Evolutionary conservation across 2,888 invertebrate genomes (phyloP).

Genomic region (Mechanitis mazaeus): DNA sequence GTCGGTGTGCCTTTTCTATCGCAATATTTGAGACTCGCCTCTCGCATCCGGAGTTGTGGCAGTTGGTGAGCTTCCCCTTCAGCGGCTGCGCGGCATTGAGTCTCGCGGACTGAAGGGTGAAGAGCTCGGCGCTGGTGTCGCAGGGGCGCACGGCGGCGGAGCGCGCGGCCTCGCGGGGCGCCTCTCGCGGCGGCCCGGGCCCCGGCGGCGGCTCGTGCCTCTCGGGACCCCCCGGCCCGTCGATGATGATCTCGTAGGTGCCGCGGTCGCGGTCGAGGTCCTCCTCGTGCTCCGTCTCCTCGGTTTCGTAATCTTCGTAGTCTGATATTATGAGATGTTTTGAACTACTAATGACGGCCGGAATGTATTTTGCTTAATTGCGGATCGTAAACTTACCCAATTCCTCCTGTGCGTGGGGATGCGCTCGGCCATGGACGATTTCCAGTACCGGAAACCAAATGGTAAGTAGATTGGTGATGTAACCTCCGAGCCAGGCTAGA

Average conservation of each 20-base stretch:
- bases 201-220: slow-evolving; percentile 52
- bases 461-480: slow-evolving; percentile 69
- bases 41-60: slow-evolving; percentile 91
- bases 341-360: too few species aligned
- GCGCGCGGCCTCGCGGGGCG: slow-evolving; percentile 73
- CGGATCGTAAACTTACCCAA: slow-evolving; percentile 43
- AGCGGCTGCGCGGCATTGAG: slow-evolving; percentile 89
- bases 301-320: slow-evolving; percentile 68
- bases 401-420: slow-evolving; percentile 73
- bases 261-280: slow-evolving; percentile 59
- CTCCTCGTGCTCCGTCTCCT: slow-evolving; percentile 57
- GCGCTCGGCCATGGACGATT: slow-evolving; percentile 50
- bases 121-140: slow-evolving; percentile 91
- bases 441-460: slow-evolving; percentile 72
- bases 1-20: not conserved
- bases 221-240: slow-evolving; percentile 58
- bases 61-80: slow-evolving; percentile 92
- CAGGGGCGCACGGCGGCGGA: slow-evolving; percentile 84
- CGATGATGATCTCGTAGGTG: slow-evolving; percentile 69
- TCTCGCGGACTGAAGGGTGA: slow-evolving; percentile 87
- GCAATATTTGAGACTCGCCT: slow-evolving; percentile 67
- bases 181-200: slow-evolving; percentile 52
- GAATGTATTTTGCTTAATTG: too few species aligned
- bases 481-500: slow-evolving; percentile 73
- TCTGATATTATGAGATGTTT: slow-evolving; percentile 34